Percentiles rank a stretch among this genome's conserved stretches.
These are phyloP conservation scores for Pitta sordida DNA, from an alignment of 2,113 vertebrate genomes.

Conservation along the genomic window DNA sequence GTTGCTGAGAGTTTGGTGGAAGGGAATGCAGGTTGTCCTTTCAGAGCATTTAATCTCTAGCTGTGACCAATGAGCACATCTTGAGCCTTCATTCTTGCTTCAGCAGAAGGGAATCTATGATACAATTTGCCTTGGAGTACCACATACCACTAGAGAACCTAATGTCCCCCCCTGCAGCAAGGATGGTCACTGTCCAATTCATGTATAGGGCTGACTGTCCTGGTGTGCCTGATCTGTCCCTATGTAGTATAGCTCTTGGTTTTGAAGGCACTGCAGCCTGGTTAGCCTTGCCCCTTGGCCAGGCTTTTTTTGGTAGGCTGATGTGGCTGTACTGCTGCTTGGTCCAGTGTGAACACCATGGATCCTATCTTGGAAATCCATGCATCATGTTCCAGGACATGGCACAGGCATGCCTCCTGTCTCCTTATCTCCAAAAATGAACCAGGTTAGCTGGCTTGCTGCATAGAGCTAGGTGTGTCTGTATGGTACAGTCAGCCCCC, in stretches of 20 bases:
- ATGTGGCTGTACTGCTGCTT: background rate
- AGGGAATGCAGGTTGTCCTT: background rate
- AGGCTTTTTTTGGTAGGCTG: background rate
- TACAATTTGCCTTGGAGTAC: background rate
- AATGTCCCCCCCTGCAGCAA: background rate
- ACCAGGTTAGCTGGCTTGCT: background rate
- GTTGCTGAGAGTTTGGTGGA: background rate
- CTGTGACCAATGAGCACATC: background rate
- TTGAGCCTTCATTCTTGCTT: background rate
- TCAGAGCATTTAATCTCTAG: background rate
- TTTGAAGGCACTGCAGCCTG: background rate
- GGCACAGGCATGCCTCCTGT: background rate
- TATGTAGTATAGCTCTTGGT: background rate
- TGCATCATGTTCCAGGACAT: accelerated
- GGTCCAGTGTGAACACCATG: accelerated
- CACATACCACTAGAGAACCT: background rate
- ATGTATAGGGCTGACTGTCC: background rate
- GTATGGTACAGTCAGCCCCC: no score
- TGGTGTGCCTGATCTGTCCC: background rate
- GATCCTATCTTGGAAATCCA: accelerated
- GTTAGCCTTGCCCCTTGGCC: background rate
- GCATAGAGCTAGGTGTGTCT: background rate
- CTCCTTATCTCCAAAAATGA: background rate
- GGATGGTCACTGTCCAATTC: background rate
- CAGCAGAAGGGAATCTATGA: background rate